Percentiles rank a stretch among this genome's conserved stretches.
These are phyloP conservation scores for Leptinotarsa peninsularis DNA, from an alignment of 2,888 invertebrate species.

Conservation along the genomic window DNA sequence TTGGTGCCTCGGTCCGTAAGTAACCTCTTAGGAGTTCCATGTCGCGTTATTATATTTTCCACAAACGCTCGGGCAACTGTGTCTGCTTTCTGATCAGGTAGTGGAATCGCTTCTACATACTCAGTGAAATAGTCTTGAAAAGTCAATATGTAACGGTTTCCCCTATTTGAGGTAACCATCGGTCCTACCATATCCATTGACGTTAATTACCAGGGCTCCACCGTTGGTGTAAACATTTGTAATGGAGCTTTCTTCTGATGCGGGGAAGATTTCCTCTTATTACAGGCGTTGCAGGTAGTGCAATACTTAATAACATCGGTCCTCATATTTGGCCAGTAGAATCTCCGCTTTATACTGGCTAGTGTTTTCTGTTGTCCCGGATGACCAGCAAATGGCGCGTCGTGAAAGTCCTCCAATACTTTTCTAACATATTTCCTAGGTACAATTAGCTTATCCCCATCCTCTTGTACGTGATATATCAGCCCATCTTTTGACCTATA, in stretches of 20 bases:
- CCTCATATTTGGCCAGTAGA: too few species aligned
- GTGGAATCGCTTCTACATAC: conserved; percentile 48
- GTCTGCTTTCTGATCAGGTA: conserved; percentile 34
- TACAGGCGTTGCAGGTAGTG: conserved; percentile 49
- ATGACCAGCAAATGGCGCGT: conserved; percentile 51
- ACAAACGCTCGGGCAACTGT: conserved; percentile 37
- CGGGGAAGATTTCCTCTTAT: conserved; percentile 45
- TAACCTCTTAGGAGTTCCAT: conserved; percentile 51
- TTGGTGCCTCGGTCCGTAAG: conserved; percentile 53
- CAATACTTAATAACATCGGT: conserved; percentile 38
- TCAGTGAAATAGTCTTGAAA: conserved; percentile 27
- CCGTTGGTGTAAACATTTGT: conserved; percentile 41
- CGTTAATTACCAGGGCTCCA: conserved; percentile 45
- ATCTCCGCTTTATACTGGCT: too few species aligned
- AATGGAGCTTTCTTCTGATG: conserved; percentile 44
- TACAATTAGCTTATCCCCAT: conserved; percentile 26
- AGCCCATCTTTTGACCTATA: conserved; percentile 21
- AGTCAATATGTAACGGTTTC: conserved; percentile 50
- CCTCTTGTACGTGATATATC: not conserved
- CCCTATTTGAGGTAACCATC: conserved; percentile 39
- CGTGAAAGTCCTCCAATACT: too few species aligned
- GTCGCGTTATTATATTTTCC: conserved; percentile 47
- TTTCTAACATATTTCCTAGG: too few species aligned
- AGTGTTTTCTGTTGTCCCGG: conserved; percentile 37
- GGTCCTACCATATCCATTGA: conserved; percentile 55